Conservation (phyloP, 2,113 vertebrate genomes). For the Tetrax tetrax region DNA sequence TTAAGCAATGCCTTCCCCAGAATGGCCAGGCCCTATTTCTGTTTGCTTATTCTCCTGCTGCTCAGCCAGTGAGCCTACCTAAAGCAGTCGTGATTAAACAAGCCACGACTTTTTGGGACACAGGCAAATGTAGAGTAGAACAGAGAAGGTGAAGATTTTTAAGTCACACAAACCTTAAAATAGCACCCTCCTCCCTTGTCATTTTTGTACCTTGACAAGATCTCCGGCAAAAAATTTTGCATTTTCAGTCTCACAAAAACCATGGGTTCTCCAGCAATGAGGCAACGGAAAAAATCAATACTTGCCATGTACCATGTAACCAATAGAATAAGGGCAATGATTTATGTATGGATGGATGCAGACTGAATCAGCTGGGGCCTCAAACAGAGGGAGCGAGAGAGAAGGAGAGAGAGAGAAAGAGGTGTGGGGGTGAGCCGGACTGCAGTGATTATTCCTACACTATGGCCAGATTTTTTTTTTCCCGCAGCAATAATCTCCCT, state of each 20-base stretch:
- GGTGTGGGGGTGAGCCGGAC: slow-evolving; percentile 72
- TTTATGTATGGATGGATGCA: slow-evolving; percentile 95
- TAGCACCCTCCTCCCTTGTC: slow-evolving; percentile 12
- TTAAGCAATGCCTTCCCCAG: neutral
- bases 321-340: slow-evolving; percentile 97
- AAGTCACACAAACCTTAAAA: slow-evolving; percentile 7
- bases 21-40: neutral
- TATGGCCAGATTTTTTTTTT: slow-evolving; percentile 74
- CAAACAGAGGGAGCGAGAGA: slow-evolving; percentile 76
- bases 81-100: slow-evolving; percentile 25
- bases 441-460: slow-evolving; percentile 80
- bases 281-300: slow-evolving; percentile 92
- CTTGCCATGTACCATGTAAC: slow-evolving; percentile 95
- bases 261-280: slow-evolving; percentile 91
- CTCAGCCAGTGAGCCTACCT: slow-evolving; percentile 18
- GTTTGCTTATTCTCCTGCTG: slow-evolving; percentile 8
- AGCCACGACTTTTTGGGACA: slow-evolving; percentile 29
- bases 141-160: slow-evolving; percentile 3
- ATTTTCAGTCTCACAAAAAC: slow-evolving; percentile 82
- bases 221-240: slow-evolving; percentile 54
- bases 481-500: slow-evolving; percentile 79
- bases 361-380: slow-evolving; percentile 90
- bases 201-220: slow-evolving; percentile 63
- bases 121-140: slow-evolving; percentile 11
- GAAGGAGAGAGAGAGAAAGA: slow-evolving; percentile 66